Base-by-base conservation (phyloP, 53 echinoderm and acorn worm species). In the Henricia sp. region DNA sequence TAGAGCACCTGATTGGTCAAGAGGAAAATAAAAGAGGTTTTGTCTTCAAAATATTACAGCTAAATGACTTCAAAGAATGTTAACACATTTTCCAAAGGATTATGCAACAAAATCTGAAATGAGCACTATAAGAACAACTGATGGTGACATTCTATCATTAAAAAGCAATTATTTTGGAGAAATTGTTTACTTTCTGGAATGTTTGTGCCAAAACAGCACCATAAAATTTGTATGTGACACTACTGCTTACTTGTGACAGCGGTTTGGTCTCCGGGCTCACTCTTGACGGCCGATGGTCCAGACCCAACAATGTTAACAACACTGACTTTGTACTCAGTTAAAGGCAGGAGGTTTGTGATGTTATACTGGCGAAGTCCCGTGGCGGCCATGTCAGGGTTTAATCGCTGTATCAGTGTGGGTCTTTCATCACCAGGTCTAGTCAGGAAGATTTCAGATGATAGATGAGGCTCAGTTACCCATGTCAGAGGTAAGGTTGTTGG, bases 241-340 rank as follows among this genome's bases (percentile, higher is more conserved):
- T 3, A 19, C 21, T 27, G 21, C 19, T 9, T 70, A 84, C 85
- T 72, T 71, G 85, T 84, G 32, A 12, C 21, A 0, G 4, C 59
- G 4, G 30, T 34, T 29, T 1, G 23, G 5, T 37, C 13, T 2
- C 44, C 25, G 30, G 72, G 72, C 40, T 60, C 70, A 37, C 85
- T 71, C 6, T 12, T 58, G 23, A 30, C 46, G 2, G 46, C 59
- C 0, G 44, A 0, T 8, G 21, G 19, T 8, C 85, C 85, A 3
- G 85, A 26, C 10, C 88, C 88, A 37, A 53, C 72, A 12, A 57
- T 35, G 27, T 63, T 88, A 8, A 82, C 63, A 12, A 88, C 43
- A 26, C 72, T 70, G 51, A 88, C 71, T 3, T 21, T 26, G 82
- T 83, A 83, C 51, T 50, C 36, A 6, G 88, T 88, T 2, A n/a